A percentile compares a stretch with the other conserved stretches of the same genome.
Evolutionary conservation across 2,113 vertebrate genomes (phyloP).

Genomic region (Phainopepla nitens): DNA sequence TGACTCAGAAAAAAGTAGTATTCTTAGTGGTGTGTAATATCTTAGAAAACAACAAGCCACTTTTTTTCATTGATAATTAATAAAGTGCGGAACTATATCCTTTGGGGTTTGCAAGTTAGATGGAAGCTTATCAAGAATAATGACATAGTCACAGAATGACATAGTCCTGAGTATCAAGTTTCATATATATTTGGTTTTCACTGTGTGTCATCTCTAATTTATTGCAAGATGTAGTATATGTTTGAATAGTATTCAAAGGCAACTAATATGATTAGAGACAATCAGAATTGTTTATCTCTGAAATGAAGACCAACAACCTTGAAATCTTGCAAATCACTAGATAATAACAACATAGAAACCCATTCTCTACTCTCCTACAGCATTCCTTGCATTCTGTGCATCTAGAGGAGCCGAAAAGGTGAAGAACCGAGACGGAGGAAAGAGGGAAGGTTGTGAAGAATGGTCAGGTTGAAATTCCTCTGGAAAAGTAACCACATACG

Average conservation of each 20-base stretch:
- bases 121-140: background rate
- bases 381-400: background rate
- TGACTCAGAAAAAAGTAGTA: background rate
- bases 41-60: background rate
- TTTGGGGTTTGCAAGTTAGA: background rate
- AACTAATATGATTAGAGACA: background rate
- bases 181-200: background rate
- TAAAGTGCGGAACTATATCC: background rate
- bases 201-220: background rate
- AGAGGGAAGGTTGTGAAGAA: rapidly evolving
- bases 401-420: background rate
- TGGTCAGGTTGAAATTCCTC: background rate
- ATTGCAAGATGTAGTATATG: background rate
- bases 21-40: background rate
- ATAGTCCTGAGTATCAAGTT: background rate
- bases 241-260: background rate
- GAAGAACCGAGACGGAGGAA: background rate
- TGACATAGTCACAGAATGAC: too few species aligned
- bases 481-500: background rate
- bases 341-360: background rate
- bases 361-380: background rate
- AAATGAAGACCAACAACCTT: background rate
- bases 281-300: background rate
- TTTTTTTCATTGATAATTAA: background rate
- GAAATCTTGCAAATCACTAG: background rate